Conservation (phyloP, 1,140 invertebrate species). For the Lucilia cuprina region DNA sequence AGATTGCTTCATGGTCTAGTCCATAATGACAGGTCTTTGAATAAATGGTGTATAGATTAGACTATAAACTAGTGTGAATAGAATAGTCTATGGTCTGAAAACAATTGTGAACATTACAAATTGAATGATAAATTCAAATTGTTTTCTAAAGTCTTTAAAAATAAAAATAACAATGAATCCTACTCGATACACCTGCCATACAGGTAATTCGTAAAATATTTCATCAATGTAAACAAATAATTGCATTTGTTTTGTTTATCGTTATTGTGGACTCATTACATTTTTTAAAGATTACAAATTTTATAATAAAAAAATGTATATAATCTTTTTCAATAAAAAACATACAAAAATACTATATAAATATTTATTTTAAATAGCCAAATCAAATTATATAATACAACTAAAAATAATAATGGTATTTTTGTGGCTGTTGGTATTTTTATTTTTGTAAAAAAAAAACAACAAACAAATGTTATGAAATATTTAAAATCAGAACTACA, state of each 20-base stretch:
- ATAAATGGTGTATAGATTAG: no score
- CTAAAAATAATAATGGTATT: slow-evolving; percentile 20
- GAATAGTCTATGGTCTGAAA: no score
- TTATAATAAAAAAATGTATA: neutral
- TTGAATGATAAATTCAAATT: no score
- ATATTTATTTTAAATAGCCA: slow-evolving; percentile 20
- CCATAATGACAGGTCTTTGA: no score
- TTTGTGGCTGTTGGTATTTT: neutral
- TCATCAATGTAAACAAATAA: neutral
- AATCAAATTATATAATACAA: slow-evolving; percentile 4
- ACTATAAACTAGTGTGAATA: no score
- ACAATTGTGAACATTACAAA: no score
- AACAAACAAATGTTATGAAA: slow-evolving; percentile 27
- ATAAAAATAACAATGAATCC: no score
- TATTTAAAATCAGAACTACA: neutral
- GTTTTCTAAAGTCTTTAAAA: no score
- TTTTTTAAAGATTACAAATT: neutral
- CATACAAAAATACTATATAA: neutral
- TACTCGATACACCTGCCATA: no score
- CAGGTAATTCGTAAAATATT: no score
- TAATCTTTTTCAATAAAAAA: neutral
- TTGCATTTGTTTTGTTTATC: neutral
- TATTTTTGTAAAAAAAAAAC: neutral
- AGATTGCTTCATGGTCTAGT: no score
- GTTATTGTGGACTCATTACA: neutral